Conservation (phyloP, 2,797 vertebrate genomes). For the Sebastes itinus region DNA sequence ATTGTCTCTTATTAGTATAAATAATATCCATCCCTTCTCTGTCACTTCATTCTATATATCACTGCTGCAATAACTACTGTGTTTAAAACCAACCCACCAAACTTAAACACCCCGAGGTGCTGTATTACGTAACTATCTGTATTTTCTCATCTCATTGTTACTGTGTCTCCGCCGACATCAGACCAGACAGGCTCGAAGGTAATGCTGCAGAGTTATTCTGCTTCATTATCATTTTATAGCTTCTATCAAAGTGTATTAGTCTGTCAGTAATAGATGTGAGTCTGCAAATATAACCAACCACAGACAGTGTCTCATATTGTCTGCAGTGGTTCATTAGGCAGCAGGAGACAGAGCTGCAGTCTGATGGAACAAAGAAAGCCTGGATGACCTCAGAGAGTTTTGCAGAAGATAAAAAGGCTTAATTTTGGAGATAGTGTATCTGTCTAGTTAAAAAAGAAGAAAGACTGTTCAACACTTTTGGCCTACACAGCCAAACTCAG, state of each 20-base stretch:
- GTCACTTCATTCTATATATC: background rate
- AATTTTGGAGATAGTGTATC: conserved; percentile 18
- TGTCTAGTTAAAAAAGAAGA: conserved; percentile 19
- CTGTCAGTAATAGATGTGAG: conserved; percentile 46
- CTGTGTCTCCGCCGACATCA: background rate
- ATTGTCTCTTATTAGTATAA: too few species aligned
- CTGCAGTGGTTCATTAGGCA: conserved; percentile 30
- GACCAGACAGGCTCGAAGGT: background rate
- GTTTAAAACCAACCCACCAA: background rate
- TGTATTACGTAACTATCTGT: background rate
- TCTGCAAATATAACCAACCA: conserved; percentile 38
- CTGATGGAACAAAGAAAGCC: conserved; percentile 19
- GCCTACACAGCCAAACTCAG: conserved; percentile 5
- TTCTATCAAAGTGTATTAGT: conserved; percentile 40
- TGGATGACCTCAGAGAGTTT: conserved; percentile 15
- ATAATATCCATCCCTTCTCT: fast-evolving
- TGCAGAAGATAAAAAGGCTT: conserved; percentile 19
- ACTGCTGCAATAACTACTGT: background rate
- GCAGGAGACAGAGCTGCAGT: conserved; percentile 18
- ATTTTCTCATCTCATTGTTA: background rate
- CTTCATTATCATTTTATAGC: conserved; percentile 44
- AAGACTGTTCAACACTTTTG: background rate
- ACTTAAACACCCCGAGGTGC: background rate
- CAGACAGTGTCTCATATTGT: conserved; percentile 13
- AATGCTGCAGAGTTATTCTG: conserved; percentile 27